These are phyloP conservation scores for Cheilosia soror DNA, from an alignment of 2,888 invertebrate genomes.

Conservation along the genomic window DNA sequence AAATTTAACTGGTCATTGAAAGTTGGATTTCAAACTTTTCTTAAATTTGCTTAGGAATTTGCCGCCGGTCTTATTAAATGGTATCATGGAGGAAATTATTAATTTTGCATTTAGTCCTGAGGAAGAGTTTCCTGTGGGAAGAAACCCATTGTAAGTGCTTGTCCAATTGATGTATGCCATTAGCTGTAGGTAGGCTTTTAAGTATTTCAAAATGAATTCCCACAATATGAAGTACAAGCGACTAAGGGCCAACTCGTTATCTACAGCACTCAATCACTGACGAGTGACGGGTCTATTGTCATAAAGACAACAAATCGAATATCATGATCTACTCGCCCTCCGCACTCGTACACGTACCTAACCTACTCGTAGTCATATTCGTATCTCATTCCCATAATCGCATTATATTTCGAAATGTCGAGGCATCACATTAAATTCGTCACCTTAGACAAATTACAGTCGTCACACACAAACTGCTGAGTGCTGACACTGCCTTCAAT, in stretches of 20 bases:
- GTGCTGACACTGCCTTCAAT: neutral
- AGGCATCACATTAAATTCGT: constrained; percentile 12
- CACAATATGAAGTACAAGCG: neutral
- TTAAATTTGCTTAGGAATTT: too few relatives aligned
- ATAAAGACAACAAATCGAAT: constrained; percentile 17
- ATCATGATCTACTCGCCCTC: constrained; percentile 1
- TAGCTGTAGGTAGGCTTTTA: neutral
- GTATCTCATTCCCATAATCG: neutral
- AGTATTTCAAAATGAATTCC: neutral
- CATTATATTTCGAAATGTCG: constrained; percentile 28
- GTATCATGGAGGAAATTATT: too few relatives aligned
- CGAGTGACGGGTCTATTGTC: neutral
- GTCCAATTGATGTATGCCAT: too few relatives aligned
- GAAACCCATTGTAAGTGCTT: too few relatives aligned
- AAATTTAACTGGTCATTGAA: too few relatives aligned
- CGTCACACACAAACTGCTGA: neutral
- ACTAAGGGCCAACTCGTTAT: neutral
- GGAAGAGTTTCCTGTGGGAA: too few relatives aligned
- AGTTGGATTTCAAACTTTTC: too few relatives aligned
- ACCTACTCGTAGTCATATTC: neutral
- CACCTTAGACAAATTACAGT: constrained; percentile 11
- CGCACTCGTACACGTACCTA: neutral
- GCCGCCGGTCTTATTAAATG: too few relatives aligned
- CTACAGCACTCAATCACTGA: constrained; percentile 16
- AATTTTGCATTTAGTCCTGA: too few relatives aligned